Conservation (phyloP, 1,140 invertebrate genomes). For the Magallana ariakensis region DNA sequence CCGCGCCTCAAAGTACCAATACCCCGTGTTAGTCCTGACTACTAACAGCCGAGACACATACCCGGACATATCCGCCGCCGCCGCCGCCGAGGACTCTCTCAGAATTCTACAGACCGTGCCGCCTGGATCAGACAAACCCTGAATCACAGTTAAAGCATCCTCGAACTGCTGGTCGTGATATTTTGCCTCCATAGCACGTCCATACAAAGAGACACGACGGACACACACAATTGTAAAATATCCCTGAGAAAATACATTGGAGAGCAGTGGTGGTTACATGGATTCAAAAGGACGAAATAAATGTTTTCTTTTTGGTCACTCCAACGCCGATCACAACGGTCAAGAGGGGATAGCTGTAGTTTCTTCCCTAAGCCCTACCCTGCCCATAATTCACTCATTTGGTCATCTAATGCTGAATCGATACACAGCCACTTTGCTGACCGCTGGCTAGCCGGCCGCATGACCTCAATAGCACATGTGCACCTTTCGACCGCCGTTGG, state of each 20-base stretch:
- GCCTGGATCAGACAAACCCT: constrained; percentile 43
- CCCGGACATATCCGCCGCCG: constrained; percentile 46
- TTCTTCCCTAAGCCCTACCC: neutral
- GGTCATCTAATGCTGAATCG: constrained; percentile 19
- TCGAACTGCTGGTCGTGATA: constrained; percentile 55
- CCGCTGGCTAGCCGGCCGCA: constrained; percentile 42
- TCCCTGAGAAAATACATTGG: constrained; percentile 33
- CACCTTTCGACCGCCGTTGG: constrained; percentile 36
- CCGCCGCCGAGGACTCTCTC: constrained; percentile 18
- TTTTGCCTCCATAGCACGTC: constrained; percentile 51
- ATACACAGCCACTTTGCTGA: constrained; percentile 21
- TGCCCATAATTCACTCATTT: constrained; percentile 37
- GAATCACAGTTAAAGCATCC: constrained; percentile 53
- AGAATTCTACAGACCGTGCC: constrained; percentile 14
- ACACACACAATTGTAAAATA: constrained; percentile 22
- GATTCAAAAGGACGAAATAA: neutral
- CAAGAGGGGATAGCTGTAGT: constrained; percentile 8
- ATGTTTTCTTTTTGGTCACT: neutral
- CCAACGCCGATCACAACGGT: neutral
- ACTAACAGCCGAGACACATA: constrained; percentile 33
- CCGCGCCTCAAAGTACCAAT: neutral
- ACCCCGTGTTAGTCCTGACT: neutral
- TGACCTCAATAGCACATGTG: constrained; percentile 46
- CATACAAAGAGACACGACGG: neutral
- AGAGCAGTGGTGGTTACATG: constrained; percentile 26